Evolutionary conservation across 2,797 vertebrate species (phyloP).

Genomic region (Columba guinea): DNA sequence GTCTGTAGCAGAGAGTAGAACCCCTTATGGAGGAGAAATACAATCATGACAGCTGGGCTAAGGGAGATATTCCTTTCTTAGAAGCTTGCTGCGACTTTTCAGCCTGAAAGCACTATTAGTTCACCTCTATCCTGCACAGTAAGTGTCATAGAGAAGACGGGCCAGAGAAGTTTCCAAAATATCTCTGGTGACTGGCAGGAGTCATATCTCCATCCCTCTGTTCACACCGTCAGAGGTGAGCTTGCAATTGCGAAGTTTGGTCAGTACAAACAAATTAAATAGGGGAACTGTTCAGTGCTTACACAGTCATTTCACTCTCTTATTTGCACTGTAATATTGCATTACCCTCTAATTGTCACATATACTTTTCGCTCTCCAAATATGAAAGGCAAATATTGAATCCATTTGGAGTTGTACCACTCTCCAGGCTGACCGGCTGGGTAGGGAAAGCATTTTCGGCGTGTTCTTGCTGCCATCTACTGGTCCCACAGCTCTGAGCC

Average conservation of each 20-base stretch:
- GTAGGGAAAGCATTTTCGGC: background rate
- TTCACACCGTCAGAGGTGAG: background rate
- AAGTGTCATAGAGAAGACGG: background rate
- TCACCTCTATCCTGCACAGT: background rate
- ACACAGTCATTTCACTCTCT: constrained; percentile 37
- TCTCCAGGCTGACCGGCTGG: background rate
- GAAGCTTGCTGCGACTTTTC: background rate
- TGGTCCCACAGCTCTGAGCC: background rate
- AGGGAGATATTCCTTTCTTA: background rate
- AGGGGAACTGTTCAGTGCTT: constrained; percentile 9
- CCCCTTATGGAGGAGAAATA: background rate
- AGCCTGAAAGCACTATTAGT: background rate
- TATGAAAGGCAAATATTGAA: constrained; percentile 65
- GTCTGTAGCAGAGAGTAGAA: background rate
- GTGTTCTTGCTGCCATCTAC: constrained; percentile 76
- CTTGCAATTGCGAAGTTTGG: constrained; percentile 13
- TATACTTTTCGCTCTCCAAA: constrained; percentile 62
- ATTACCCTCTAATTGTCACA: constrained; percentile 66
- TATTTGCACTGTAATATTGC: constrained; percentile 69
- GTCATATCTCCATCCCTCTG: background rate
- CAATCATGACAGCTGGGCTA: rapidly evolving
- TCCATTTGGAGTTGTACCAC: background rate
- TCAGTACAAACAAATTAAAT: constrained; percentile 59
- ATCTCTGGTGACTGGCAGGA: background rate
- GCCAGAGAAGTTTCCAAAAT: background rate